These are phyloP conservation scores for Ophioderma brevispina DNA, from an alignment of 35 echinoderm and acorn worm species.

Conservation along the genomic window DNA sequence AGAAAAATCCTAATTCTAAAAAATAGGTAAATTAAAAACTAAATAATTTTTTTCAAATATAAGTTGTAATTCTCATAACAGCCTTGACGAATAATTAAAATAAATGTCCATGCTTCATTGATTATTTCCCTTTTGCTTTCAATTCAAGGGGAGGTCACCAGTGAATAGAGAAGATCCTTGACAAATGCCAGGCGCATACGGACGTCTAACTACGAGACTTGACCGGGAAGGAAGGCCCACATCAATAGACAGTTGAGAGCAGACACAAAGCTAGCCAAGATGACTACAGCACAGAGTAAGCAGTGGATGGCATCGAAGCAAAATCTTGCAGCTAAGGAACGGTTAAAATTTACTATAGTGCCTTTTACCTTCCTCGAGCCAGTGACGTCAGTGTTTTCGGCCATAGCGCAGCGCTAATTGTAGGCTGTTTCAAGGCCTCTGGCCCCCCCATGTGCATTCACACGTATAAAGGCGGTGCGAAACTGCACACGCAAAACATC, in stretches of 20 bases:
- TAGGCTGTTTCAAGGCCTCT: no score
- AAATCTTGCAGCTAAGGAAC: slow-evolving; percentile 36
- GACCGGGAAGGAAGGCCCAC: slow-evolving; percentile 61
- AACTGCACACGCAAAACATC: no score
- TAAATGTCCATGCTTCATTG: background rate
- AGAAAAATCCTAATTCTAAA: no score
- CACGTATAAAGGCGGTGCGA: no score
- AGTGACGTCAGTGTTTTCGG: background rate
- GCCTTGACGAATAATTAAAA: no score
- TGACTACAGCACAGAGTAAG: slow-evolving; percentile 79
- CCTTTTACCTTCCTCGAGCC: background rate
- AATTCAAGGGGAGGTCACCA: slow-evolving; percentile 50
- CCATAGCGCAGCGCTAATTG: background rate
- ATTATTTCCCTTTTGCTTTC: background rate
- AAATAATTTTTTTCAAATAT: no score
- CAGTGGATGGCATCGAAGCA: slow-evolving; percentile 41
- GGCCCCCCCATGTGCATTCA: no score
- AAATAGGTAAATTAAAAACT: no score
- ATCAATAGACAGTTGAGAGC: slow-evolving; percentile 45
- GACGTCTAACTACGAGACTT: slow-evolving; percentile 66
- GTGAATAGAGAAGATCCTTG: slow-evolving; percentile 59
- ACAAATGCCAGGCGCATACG: slow-evolving; percentile 62
- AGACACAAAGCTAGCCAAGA: slow-evolving; percentile 81
- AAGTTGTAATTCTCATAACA: no score
- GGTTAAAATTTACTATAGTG: slow-evolving; percentile 22